These are phyloP conservation scores for Brachyhypopomus occidentalis DNA, from an alignment of 2,113 vertebrate species.

Conservation along the genomic window DNA sequence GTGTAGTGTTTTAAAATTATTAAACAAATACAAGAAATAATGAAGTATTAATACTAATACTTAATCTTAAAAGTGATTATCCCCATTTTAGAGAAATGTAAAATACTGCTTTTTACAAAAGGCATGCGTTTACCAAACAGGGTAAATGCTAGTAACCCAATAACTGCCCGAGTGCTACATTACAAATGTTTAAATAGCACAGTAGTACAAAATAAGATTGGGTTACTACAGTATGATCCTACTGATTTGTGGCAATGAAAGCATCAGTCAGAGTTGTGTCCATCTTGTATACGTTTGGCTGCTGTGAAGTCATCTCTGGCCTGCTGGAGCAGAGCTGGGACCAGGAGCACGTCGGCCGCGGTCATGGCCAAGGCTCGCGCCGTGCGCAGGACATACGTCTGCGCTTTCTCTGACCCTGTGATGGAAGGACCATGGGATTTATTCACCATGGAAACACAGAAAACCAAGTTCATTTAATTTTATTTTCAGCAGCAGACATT, in stretches of 20 bases:
- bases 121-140: too few species aligned
- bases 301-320: constrained; percentile 78
- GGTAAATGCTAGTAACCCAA: too few species aligned
- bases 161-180: too few species aligned
- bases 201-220: neutral
- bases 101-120: too few species aligned
- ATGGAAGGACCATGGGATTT: neutral
- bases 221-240: too few species aligned
- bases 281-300: constrained; percentile 74
- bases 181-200: too few species aligned
- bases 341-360: constrained; percentile 83
- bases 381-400: constrained; percentile 82
- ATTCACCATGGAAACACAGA: constrained; percentile 25
- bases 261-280: constrained; percentile 2
- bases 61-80: too few species aligned
- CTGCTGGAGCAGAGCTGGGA: constrained; percentile 77
- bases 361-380: constrained; percentile 88
- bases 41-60: too few species aligned
- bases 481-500: neutral
- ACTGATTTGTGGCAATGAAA: neutral
- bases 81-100: too few species aligned
- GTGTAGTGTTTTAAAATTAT: too few species aligned
- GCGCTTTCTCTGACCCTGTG: constrained; percentile 82
- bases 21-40: too few species aligned
- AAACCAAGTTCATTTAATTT: neutral